phyloP scores from a whole-genome alignment of 2,797 vertebrate genomes.

The Poeciliopsis paucimaculata region DNA sequence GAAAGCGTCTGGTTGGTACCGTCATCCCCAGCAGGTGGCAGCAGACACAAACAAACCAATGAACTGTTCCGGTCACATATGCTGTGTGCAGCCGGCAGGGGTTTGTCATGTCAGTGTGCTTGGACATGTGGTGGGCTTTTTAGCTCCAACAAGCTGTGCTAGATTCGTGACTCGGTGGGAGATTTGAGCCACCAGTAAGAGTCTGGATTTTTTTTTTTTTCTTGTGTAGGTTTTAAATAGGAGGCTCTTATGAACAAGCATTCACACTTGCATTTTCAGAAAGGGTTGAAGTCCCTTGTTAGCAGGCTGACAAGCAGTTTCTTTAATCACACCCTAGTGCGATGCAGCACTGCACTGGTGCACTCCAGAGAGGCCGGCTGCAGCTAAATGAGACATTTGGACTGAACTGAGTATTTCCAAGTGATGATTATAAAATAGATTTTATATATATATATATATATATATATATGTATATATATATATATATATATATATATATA shows the following conservation, averaged over 20 bases:
- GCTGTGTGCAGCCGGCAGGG: neutral
- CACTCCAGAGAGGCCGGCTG: neutral
- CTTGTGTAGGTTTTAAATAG: neutral
- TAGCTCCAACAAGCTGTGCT: neutral
- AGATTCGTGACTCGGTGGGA: slow-evolving; percentile 17
- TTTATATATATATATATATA: too few species aligned
- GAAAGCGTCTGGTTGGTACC: too few species aligned
- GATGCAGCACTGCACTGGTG: neutral
- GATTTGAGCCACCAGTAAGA: slow-evolving; percentile 10
- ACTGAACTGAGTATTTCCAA: neutral
- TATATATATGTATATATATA: too few species aligned
- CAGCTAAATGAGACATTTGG: neutral
- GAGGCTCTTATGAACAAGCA: neutral
- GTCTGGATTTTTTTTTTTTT: neutral
- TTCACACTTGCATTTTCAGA: neutral
- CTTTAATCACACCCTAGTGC: neutral
- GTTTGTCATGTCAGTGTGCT: slow-evolving; percentile 9
- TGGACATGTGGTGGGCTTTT: slow-evolving; percentile 11
- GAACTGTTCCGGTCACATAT: neutral
- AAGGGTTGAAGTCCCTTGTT: neutral
- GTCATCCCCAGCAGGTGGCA: slow-evolving; percentile 69
- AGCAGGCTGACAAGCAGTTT: neutral
- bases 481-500: too few species aligned
- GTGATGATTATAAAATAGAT: neutral
- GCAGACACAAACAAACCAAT: slow-evolving; percentile 63